Base-by-base conservation (phyloP, 2,888 invertebrate species). In the Hydropsyche betteni region DNA sequence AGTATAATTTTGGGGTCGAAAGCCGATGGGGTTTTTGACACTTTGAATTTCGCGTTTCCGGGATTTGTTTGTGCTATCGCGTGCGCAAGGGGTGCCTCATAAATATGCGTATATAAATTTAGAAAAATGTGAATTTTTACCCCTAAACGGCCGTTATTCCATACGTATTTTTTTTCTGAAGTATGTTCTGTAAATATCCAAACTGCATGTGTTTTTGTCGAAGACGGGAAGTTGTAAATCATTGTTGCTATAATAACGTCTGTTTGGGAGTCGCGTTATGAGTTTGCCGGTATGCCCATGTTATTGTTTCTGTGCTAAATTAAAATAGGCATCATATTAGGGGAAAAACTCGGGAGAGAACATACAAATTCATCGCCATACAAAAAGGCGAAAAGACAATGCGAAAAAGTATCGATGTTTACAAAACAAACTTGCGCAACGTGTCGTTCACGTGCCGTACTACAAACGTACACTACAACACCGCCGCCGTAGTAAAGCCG, bases 41-140 rank as follows among this genome's bases (percentile, higher is more conserved):
- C 79, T 75, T 76, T 55, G 77, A 79, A 79, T 79, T 79, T 79
- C 58, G 77, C 79, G 77, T 79, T 79, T 79, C 76, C 79, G 55
- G 77, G 77, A 77, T 79, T 79, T 79, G 79, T 79, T 77, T 79
- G 72, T 74, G 74, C 76, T 74, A 72, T 73, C 75, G 34, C 36
- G 64, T 44, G 58, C 58, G 16, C 14, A 24, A 24, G 58, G 44
- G 44, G 44, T 44, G 44, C 3, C 44, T 4, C 44, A 44, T 44
- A 44, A 44, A 44, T 44, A 44, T 44, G 44, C 75, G 74, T 74
- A 75, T 68, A 75, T 76, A 77, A 75, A 79, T 75, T 58, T 77
- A 77, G 76, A 78, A 71, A 64, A 74, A 72, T 74, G 68, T 75
- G 68, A 64, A 64, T 64, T 64, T 33, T 44, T 44, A 44, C 44